Conservation (phyloP, 1,140 invertebrate genomes). For the Drosophila serrata region DNA sequence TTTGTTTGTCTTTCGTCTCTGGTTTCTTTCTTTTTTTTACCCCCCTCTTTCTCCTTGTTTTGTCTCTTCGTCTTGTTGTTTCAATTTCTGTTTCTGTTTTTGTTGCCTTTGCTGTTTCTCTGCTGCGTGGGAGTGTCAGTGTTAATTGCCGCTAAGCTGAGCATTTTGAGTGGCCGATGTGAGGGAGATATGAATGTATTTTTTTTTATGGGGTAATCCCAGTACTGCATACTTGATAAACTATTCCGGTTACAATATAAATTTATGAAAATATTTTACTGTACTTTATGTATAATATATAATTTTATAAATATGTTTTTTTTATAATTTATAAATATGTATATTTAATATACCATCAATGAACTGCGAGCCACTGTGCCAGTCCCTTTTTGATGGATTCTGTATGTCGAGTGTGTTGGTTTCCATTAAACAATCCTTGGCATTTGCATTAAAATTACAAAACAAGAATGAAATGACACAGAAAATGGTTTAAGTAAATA, state of each 20-base stretch:
- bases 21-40: constrained; percentile 29
- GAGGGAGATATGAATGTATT: constrained; percentile 45
- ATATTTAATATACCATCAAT: neutral
- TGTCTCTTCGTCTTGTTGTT: constrained; percentile 15
- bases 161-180: constrained; percentile 56
- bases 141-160: constrained; percentile 76
- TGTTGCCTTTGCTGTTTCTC: constrained; percentile 19
- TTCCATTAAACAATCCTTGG: constrained; percentile 33
- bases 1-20: constrained; percentile 57
- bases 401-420: constrained; percentile 3
- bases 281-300: no score
- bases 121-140: constrained; percentile 76
- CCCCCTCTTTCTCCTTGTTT: constrained; percentile 36
- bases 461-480: constrained; percentile 11
- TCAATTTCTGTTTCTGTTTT: constrained; percentile 25
- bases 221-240: constrained; percentile 46
- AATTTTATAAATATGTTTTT: no score
- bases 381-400: constrained; percentile 18
- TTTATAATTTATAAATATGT: neutral
- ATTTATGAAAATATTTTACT: neutral
- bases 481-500: constrained; percentile 14
- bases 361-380: constrained; percentile 23
- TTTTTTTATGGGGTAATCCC: constrained; percentile 57
- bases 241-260: constrained; percentile 12
- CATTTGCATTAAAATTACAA: constrained; percentile 47